A percentile compares a stretch with the other conserved stretches of the same genome.
Conservation (phyloP, 1,140 invertebrate species). For the Cataglyphis hispanica region DNA sequence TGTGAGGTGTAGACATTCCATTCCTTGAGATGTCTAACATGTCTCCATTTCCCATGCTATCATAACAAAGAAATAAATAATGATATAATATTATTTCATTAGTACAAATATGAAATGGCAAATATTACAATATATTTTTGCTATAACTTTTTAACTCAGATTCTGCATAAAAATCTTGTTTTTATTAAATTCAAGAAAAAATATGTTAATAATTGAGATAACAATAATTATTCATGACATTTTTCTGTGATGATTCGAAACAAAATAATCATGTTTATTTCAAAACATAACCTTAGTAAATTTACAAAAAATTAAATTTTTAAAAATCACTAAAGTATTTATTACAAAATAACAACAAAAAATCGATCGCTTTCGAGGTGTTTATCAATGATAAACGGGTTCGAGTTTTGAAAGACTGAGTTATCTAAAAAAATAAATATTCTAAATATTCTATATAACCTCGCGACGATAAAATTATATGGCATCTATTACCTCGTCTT, state of each 20-base stretch:
- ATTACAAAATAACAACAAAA: not conserved
- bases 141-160: not conserved
- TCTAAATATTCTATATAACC: conserved; percentile 41
- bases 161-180: not conserved
- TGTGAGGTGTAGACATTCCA: conserved; percentile 75
- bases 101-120: not conserved
- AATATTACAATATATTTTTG: conserved; percentile 1
- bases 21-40: conserved; percentile 70
- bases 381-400: not conserved
- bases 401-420: not conserved
- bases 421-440: conserved; percentile 47
- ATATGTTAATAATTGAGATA: not conserved
- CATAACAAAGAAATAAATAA: conserved; percentile 17
- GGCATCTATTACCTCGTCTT: conserved; percentile 67
- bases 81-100: not conserved
- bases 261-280: conserved; percentile 6
- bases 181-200: not conserved
- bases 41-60: conserved; percentile 75
- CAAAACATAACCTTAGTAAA: conserved; percentile 69
- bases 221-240: not conserved
- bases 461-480: not conserved
- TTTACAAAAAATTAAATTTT: not conserved
- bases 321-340: not conserved
- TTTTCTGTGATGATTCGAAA: conserved; percentile 69
- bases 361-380: not conserved